phyloP scores from a whole-genome alignment of 1,140 invertebrate species.

The Drosophila setifemur region DNA sequence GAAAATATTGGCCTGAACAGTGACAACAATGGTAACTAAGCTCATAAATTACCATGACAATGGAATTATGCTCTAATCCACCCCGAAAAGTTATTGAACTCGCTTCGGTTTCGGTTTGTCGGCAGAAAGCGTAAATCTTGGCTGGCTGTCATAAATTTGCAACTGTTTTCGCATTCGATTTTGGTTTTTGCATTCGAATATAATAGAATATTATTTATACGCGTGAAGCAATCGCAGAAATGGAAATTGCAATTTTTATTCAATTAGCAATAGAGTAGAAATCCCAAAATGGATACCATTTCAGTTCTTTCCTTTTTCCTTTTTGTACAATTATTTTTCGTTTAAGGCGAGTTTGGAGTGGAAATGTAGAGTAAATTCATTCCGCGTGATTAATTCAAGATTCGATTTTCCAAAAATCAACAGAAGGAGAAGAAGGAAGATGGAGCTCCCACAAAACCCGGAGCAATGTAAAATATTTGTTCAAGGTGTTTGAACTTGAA shows the following conservation, averaged over 20 bases:
- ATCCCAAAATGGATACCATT: slow-evolving; percentile 2
- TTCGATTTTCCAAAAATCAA: slow-evolving; percentile 50
- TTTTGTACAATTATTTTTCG: slow-evolving; percentile 15
- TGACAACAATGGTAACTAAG: slow-evolving; percentile 54
- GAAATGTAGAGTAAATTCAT: slow-evolving; percentile 61
- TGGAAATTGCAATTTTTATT: slow-evolving; percentile 47
- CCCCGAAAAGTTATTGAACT: slow-evolving; percentile 57
- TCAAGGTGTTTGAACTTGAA: slow-evolving; percentile 50
- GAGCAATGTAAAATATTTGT: slow-evolving; percentile 59
- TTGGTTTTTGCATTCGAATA: slow-evolving; percentile 29
- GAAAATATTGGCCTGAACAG: not conserved
- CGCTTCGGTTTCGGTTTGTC: too few species aligned
- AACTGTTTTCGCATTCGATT: slow-evolving; percentile 46
- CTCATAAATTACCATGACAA: slow-evolving; percentile 60
- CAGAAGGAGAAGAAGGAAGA: not conserved
- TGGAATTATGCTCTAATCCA: slow-evolving; percentile 54
- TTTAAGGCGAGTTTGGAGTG: slow-evolving; percentile 6
- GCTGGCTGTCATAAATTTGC: slow-evolving; percentile 48
- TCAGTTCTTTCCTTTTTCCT: not conserved
- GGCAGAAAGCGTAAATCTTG: slow-evolving; percentile 43
- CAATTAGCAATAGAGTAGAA: slow-evolving; percentile 34
- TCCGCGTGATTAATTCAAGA: slow-evolving; percentile 68
- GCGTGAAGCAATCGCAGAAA: slow-evolving; percentile 11
- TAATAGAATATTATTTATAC: slow-evolving; percentile 48
- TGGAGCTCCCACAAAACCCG: not conserved